Evolutionary conservation across 1,140 invertebrate genomes (phyloP), one percentile per base, ranked within the genome.

Genomic region (Meloidogyne hapla): DNA sequence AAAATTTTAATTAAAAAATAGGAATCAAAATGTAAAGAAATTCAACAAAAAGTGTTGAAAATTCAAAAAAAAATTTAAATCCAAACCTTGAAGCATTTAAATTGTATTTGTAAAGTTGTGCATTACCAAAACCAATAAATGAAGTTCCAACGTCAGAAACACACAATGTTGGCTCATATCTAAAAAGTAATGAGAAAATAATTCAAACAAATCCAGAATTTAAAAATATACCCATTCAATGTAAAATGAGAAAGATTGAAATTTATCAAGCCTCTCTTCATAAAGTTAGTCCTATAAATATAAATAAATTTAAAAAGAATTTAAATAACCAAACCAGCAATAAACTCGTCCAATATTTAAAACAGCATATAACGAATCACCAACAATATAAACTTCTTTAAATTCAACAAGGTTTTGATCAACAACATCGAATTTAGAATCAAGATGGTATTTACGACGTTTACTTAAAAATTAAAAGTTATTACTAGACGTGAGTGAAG

Each of bases 291-390:
- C 81, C 81, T 82, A 48, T 69, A 82, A 56, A 38, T 63, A 42
- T 8, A 62, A 75, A 63, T 26, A 5, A 6, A 9, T 6, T 38
- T 63, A n/a, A 40, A 63, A 63, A 28, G 15, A 8, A 15, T 12
- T n/a, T 33, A 21, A 75, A 28, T 42, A 65, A 42, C 64, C 25
- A 71, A 72, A 82, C 80, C 81, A 82, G 26, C 45, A 76, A 69
- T 83, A 83, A 69, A 82, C 67, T 13, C 81, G 48, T 28, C 81
- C 81, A 62, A 76, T 74, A 67, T 76, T 83, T 18, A 82, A 45
- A 10, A 72, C 71, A 56, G 74, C 81, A 68, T 62, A 82, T 18
- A 82, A 40, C n/a, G 69, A 23, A 45, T 83, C 77, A 25, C 75
- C 77, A 18, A 42, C 26, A n/a, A 79, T 74, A 23, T 70, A 56